Base-by-base conservation (phyloP, 2,113 vertebrate genomes). In the Aptenodytes patagonicus region DNA sequence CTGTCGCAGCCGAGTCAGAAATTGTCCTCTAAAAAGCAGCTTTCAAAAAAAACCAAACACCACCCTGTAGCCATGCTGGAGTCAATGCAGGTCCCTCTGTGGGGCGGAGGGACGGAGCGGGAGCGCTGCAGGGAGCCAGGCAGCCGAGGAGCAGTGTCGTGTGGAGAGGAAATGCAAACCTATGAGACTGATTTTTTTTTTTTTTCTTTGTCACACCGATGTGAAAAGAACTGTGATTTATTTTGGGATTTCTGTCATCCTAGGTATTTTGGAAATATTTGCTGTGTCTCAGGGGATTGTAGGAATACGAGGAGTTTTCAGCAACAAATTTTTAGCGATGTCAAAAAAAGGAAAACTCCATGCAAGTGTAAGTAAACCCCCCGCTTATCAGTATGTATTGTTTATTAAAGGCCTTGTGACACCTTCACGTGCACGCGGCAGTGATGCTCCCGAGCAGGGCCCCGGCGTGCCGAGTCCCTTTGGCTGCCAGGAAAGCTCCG, bases 181-280 rank as follows among this genome's bases (percentile, higher is more conserved):
- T 57, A 17, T 73, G 62, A 75, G 87, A 71, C 57, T 51, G 47
- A 52, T 34, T 42, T 19, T 57, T 65, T 82, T 49, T 89, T 77
- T 75, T 61, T 80, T 51, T 75, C 32, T 97, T 96, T 93, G 98
- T 97, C 92, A 76, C 81, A 31, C 69, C 18, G 19, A 64, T 95
- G 65, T 96, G 94, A 91, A 97, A 91, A 97, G 96, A 94, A 97
- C 83, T 97, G 97, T 98, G 97, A 97, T 98, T 98, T 98, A 98
- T 98, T 98, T 93, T 98, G 98, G 97, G 98, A 98, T 98, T 98
- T 98, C 97, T 98, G 98, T 98, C 98, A 95, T 98, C 98, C 97
- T 98, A 99, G 99, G 99, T 99, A 97, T 99, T 97, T 99, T 99
- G 98, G 99, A 99, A 99, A 99, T 99, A 97, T 99, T 99, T 98